These are phyloP conservation scores for Actinia equina DNA, from an alignment of 64 coral and sea anemone genomes.

Conservation along the genomic window DNA sequence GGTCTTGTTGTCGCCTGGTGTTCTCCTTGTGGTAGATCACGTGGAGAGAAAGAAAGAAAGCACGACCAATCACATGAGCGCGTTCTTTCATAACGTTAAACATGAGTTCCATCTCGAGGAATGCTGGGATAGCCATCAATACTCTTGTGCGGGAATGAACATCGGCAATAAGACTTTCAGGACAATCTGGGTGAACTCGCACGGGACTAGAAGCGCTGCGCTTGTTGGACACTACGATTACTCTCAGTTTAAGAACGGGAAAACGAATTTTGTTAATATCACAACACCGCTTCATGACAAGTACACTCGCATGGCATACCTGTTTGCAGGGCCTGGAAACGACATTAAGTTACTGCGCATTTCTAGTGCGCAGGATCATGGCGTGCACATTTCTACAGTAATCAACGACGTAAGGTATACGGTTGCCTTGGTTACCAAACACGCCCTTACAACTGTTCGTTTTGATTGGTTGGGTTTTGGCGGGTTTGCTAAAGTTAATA, in stretches of 20 bases:
- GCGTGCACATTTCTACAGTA: conserved; percentile 56
- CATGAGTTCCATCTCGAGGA: conserved; percentile 36
- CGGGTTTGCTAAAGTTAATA: conserved; percentile 80
- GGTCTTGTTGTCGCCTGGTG: conserved; percentile 36
- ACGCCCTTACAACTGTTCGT: conserved; percentile 38
- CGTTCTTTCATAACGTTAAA: conserved; percentile 84
- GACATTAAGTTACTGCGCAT: conserved; percentile 37
- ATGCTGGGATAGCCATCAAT: background rate
- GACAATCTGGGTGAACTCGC: conserved; percentile 6
- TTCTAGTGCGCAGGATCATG: conserved; percentile 31
- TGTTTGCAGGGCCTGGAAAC: conserved; percentile 77
- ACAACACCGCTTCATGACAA: conserved; percentile 43
- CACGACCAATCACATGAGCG: conserved; percentile 51
- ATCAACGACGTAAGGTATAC: conserved; percentile 52
- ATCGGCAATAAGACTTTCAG: conserved; percentile 18
- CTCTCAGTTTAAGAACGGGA: conserved; percentile 16
- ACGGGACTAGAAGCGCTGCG: background rate
- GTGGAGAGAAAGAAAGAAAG: conserved; percentile 43
- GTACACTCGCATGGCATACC: conserved; percentile 71
- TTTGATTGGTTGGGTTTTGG: conserved; percentile 66
- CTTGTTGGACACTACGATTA: conserved; percentile 10
- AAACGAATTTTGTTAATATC: conserved; percentile 72
- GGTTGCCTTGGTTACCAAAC: conserved; percentile 73
- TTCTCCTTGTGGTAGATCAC: conserved; percentile 60
- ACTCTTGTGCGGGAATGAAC: conserved; percentile 15